Percentiles rank a stretch among this genome's conserved stretches.
These are phyloP conservation scores for Lepidurus couesii DNA, from an alignment of 1,140 invertebrate genomes.

Conservation along the genomic window DNA sequence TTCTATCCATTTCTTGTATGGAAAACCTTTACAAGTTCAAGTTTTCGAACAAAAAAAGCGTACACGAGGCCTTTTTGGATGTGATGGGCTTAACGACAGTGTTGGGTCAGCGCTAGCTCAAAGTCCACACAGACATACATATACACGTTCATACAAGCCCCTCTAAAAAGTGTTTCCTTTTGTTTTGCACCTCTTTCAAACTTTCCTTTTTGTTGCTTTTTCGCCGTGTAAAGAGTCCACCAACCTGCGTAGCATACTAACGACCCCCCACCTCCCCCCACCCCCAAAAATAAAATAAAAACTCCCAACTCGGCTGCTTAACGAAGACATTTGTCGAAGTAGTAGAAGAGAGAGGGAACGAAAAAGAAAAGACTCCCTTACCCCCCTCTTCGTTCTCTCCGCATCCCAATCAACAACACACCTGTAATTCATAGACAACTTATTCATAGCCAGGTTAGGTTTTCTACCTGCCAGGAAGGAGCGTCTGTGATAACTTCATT, in stretches of 20 bases:
- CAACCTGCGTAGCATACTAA: slow-evolving; percentile 21
- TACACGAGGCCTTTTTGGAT: too few relatives aligned
- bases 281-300: background rate
- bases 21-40: too few relatives aligned
- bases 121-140: too few relatives aligned
- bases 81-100: too few relatives aligned
- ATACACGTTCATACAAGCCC: background rate
- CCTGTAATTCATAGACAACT: slow-evolving; percentile 22
- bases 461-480: slow-evolving; percentile 21
- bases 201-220: background rate
- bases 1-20: too few relatives aligned
- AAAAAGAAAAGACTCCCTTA: background rate
- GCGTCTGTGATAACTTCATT: slow-evolving; percentile 5
- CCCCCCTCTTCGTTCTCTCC: background rate
- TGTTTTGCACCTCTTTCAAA: background rate
- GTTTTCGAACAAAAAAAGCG: too few relatives aligned
- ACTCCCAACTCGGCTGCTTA: background rate
- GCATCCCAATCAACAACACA: slow-evolving; percentile 14
- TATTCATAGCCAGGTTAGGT: slow-evolving; percentile 15
- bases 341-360: background rate
- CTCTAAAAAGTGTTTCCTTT: background rate
- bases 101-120: too few relatives aligned
- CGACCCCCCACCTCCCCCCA: background rate
- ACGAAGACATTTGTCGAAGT: slow-evolving; percentile 25
- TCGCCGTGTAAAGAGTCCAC: slow-evolving; percentile 9